Conservation (phyloP, 53 echinoderm and acorn worm species). For the Luidia sarsii region DNA sequence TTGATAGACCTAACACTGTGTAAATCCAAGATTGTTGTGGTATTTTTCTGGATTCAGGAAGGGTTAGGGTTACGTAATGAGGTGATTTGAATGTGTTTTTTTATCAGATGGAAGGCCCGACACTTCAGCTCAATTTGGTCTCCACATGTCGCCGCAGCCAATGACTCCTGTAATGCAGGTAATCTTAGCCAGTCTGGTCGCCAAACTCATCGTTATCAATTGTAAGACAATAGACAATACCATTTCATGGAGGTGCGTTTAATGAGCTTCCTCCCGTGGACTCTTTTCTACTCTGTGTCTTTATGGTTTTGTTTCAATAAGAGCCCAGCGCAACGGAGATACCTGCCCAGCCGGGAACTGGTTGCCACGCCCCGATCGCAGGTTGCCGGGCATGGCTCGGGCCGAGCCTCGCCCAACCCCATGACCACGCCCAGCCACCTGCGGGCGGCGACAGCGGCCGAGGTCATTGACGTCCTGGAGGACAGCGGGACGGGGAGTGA, state of each 20-base stretch:
- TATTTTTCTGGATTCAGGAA: too few relatives aligned
- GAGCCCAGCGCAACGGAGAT: conserved; percentile 11
- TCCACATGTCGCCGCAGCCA: neutral
- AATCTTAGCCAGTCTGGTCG: too few relatives aligned
- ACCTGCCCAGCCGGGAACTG: neutral
- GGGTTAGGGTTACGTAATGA: too few relatives aligned
- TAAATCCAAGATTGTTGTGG: too few relatives aligned
- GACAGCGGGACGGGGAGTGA: conserved; percentile 5
- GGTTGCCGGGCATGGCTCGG: neutral
- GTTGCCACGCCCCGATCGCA: neutral
- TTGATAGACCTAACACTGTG: too few relatives aligned
- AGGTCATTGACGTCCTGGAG: conserved; percentile 8
- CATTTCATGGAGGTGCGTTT: too few relatives aligned
- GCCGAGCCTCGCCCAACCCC: conserved; percentile 20
- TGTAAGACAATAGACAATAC: too few relatives aligned
- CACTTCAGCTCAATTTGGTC: neutral
- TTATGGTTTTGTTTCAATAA: neutral
- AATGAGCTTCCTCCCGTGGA: too few relatives aligned
- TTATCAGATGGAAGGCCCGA: conserved; percentile 2
- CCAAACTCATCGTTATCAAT: too few relatives aligned
- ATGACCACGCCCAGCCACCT: conserved; percentile 40
- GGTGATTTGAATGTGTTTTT: too few relatives aligned
- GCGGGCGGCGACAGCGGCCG: neutral
- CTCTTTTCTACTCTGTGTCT: too few relatives aligned
- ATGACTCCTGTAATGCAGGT: conserved; percentile 17